Base-by-base conservation (phyloP, 2,888 invertebrate species). In the Acronicta alni region DNA sequence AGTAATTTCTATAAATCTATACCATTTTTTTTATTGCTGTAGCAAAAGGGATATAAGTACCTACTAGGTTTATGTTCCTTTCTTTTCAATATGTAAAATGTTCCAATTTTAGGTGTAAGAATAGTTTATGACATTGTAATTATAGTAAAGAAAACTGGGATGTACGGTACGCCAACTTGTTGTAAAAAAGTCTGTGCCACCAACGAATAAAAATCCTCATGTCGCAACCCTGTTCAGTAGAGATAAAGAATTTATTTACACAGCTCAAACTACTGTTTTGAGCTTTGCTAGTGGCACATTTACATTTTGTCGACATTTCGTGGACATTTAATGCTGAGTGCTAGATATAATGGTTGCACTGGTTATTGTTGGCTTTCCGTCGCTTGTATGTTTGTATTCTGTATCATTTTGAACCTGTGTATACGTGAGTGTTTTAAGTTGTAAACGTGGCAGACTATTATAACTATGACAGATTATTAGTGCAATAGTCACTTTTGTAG, bases 171-270 rank as follows among this genome's bases (percentile, higher is more conserved):
- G 1, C 30, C 10, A 30, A 30, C 12, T 23, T 23, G 12, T 14
- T 32, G 14, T 14, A 32, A 3, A 32, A 4, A 14, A 14, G 14
- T 32, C 14, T 3, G 14, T 32, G 14, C 32, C 32, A 32, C n/a
- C 35, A 35, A n/a, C 14, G 2, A 30, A 6, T n/a, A 35, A 35
- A 14, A 35, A 35, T n/a, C 5, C 12, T 30, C 12, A 30, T 37
- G 14, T 15, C 6, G 7, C 51, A 68, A 32, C 67, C 67, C 67
- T 68, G 55, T 26, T 16, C 43, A 32, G 12, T n/a, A 57, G 26
- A 67, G 65, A 73, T 71, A 75, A 75, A 73, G 64, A 73, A 76
- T 76, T 63, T 75, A 75, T 75, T 76, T 67, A 67, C 74, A 60
- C 57, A 54, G 51, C 59, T 62, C 61, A 56, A 72, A 75, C 61